Evolutionary conservation across 2,113 vertebrate genomes (phyloP).

Genomic region (Microcebus jonahi): DNA sequence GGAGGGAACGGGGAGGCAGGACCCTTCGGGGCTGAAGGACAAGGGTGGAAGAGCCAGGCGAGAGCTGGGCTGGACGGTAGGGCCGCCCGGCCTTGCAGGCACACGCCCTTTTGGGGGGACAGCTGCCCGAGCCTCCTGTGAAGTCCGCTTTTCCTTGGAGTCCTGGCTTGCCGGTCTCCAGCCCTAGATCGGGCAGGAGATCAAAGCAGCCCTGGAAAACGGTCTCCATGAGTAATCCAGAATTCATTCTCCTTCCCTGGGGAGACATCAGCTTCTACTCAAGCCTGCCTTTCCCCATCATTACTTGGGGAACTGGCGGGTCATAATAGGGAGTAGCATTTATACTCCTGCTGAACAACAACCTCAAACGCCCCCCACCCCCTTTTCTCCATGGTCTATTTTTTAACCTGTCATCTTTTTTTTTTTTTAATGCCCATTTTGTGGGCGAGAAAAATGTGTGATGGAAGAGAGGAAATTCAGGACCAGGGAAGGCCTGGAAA

Average conservation of each 20-base stretch:
- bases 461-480: slow-evolving; percentile 66
- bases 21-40: background rate
- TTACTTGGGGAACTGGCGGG: slow-evolving; percentile 72
- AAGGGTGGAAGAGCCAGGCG: background rate
- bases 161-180: slow-evolving; percentile 65
- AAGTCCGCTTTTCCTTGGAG: slow-evolving; percentile 66
- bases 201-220: slow-evolving; percentile 78
- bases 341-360: background rate
- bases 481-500: slow-evolving; percentile 64
- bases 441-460: slow-evolving; percentile 66
- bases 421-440: slow-evolving; percentile 69
- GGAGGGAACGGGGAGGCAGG: slow-evolving; percentile 15
- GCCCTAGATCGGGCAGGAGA: slow-evolving; percentile 67
- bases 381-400: slow-evolving; percentile 50
- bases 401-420: slow-evolving; percentile 57
- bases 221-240: slow-evolving; percentile 74
- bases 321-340: slow-evolving; percentile 5
- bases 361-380: background rate
- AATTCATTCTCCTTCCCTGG: slow-evolving; percentile 77
- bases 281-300: slow-evolving; percentile 65
- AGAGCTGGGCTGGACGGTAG: background rate
- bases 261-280: slow-evolving; percentile 74
- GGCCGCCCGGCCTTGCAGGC: background rate
- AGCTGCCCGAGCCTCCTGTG: background rate
- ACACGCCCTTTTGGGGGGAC: slow-evolving; percentile 43